Evolutionary conservation across 2,113 vertebrate genomes (phyloP), one percentile per base, ranked within the genome.

Genomic region (Bos javanicus): DNA sequence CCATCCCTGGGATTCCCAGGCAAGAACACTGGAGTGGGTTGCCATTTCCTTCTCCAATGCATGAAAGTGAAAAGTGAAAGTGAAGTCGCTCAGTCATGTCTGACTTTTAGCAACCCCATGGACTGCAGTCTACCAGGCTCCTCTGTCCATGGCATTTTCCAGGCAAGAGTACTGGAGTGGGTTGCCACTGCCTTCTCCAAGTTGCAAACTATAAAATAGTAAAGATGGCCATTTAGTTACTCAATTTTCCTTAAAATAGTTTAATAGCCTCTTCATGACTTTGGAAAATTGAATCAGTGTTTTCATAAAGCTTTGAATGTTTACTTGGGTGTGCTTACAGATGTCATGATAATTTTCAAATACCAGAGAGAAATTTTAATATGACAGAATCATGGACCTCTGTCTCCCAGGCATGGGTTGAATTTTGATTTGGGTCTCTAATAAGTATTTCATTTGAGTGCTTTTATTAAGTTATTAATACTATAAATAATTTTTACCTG

Each of bases 251-350:
- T 50, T 62, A 78, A 84, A 97, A 83, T 57, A 56, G 19, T 76
- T 76, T 83, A 82, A 94, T 9, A 46, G 11, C 6, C 56, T 56
- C 14, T 74, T 86, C 23, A 46, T 74, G 54, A 36, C 46, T 43
- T 36, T 90, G 2, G 48, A 52, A 86, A 90, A 52, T 50, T 16
- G 6, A 36, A 50, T 74, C 43, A 36, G 6, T 62, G 5, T 64
- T 95, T 97, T 25, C 25, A 30, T 30, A 90, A 83, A 91, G 36
- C 28, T 87, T 80, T 57, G 30, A 56, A 43, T 87, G 8, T 85
- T 25, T 62, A 57, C 56, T 81, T 54, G 39, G 39, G 9, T 25
- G 1, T 78, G 26, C 15, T 60, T 88, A 33, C 13, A 85, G 26
- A 71, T 15, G n/a, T 83, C 12, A 71, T 46, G 1, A 91, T 19